These are phyloP conservation scores for Linyphia triangularis DNA, from an alignment of 2,888 invertebrate species.

Conservation along the genomic window DNA sequence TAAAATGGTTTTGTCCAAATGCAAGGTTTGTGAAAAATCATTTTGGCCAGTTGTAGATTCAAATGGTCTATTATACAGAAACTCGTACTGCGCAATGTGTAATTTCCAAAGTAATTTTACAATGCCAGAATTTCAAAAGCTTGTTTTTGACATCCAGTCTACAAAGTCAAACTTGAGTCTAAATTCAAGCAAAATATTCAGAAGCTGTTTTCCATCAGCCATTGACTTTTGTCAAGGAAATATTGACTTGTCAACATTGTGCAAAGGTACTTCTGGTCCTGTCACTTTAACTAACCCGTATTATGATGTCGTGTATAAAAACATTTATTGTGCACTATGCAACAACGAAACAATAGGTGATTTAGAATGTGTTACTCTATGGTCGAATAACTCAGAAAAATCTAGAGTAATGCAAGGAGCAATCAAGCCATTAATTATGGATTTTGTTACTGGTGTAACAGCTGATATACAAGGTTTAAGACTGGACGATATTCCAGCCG, in stretches of 20 bases:
- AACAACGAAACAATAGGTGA: constrained; percentile 22
- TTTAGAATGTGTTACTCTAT: constrained; percentile 27
- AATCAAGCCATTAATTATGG: constrained; percentile 27
- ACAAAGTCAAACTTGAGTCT: background rate
- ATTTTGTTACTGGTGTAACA: constrained; percentile 32
- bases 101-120: constrained; percentile 43
- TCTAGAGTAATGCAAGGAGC: background rate
- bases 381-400: background rate
- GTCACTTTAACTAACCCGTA: background rate
- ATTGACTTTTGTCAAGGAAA: constrained; percentile 3
- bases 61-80: constrained; percentile 40
- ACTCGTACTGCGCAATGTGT: constrained; percentile 64
- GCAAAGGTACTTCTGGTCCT: constrained; percentile 31
- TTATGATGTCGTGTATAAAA: constrained; percentile 44
- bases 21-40: constrained; percentile 8
- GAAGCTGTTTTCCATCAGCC: constrained; percentile 36
- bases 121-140: background rate
- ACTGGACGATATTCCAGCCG: constrained; percentile 69
- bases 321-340: constrained; percentile 70
- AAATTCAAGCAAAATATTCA: background rate
- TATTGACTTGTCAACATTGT: constrained; percentile 1
- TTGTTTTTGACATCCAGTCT: background rate
- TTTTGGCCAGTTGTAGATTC: constrained; percentile 38
- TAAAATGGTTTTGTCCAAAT: background rate
- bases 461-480: constrained; percentile 42